Evolutionary conservation across 1,140 invertebrate species (phyloP).

Genomic region (Cyphomyrmex costatus): DNA sequence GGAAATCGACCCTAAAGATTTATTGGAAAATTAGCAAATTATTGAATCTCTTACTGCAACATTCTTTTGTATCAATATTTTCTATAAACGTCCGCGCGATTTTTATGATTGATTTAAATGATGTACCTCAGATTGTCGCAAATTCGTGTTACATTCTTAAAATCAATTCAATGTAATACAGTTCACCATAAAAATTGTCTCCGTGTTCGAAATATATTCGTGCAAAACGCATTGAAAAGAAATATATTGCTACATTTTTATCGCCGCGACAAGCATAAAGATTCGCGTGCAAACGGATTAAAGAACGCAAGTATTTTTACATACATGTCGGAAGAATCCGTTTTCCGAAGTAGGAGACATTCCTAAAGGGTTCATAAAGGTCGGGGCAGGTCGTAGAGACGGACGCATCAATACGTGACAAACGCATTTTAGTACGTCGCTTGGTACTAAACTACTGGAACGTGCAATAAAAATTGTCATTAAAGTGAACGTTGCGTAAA

Average conservation of each 20-base stretch:
- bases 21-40: neutral
- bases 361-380: neutral
- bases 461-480: constrained; percentile 61
- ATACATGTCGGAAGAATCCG: neutral
- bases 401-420: constrained; percentile 56
- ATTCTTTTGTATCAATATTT: neutral
- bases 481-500: constrained; percentile 65
- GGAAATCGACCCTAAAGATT: too few species aligned
- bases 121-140: neutral
- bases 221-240: constrained; percentile 1
- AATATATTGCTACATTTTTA: constrained; percentile 18
- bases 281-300: neutral
- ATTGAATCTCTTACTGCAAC: neutral
- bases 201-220: too few species aligned
- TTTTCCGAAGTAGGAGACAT: neutral
- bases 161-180: neutral
- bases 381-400: neutral
- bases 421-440: constrained; percentile 57
- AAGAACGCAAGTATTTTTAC: neutral
- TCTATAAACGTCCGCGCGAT: neutral
- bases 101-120: neutral
- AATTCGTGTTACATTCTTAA: neutral
- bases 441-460: constrained; percentile 45
- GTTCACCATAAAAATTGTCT: neutral
- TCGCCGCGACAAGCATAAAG: constrained; percentile 6